phyloP scores from a whole-genome alignment of 2,113 vertebrate species.

The Hippolais icterina region DNA sequence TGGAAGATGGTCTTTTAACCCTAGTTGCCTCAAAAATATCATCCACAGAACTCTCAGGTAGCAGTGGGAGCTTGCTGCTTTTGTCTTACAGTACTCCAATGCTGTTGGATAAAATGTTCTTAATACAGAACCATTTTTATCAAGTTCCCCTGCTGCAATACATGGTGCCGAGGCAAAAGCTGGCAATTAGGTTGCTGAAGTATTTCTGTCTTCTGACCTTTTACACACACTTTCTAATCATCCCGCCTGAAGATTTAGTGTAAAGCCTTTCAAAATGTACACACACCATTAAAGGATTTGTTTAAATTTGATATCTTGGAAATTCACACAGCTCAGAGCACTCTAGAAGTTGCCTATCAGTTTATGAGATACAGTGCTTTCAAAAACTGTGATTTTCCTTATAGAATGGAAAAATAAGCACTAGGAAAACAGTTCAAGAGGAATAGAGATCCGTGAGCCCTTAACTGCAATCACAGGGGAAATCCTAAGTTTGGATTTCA shows the following conservation, averaged over 20 bases:
- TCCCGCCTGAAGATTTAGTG: accelerated
- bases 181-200: not conserved
- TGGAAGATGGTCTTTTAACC: not conserved
- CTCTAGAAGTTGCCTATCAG: not conserved
- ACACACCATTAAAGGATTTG: not conserved
- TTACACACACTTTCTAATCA: not conserved
- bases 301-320: not conserved
- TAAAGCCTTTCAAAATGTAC: not conserved
- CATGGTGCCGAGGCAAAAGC: not conserved
- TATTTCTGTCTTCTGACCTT: not conserved
- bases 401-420: not conserved
- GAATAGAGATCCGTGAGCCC: not conserved
- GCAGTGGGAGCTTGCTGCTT: not conserved
- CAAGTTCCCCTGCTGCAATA: not conserved
- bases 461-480: not conserved
- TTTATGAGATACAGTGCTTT: not conserved
- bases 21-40: not conserved
- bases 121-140: not conserved
- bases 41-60: not conserved
- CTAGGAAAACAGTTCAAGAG: not conserved
- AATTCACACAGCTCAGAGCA: not conserved
- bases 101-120: not conserved
- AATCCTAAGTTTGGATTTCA: not conserved
- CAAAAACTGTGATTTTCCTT: not conserved
- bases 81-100: not conserved